Conservation (phyloP, 2,797 vertebrate genomes). For the Enteromius argenteus region DNA sequence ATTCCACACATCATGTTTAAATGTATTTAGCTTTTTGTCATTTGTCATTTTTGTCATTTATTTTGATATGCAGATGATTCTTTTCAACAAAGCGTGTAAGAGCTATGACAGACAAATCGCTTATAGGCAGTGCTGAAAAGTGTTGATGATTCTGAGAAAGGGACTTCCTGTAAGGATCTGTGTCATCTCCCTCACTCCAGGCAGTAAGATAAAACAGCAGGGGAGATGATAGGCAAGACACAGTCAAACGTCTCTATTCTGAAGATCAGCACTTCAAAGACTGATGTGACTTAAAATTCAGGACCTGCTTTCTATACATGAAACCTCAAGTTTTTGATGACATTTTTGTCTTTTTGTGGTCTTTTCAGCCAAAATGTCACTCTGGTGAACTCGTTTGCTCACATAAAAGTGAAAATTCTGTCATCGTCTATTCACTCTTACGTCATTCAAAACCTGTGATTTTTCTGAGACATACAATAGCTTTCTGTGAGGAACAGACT, state of each 20-base stretch:
- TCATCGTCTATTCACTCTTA: not conserved
- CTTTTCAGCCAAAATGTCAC: constrained; percentile 7
- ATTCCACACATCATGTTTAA: not conserved
- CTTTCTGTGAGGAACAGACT: not conserved
- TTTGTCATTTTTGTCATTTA: not conserved
- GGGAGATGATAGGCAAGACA: constrained; percentile 49
- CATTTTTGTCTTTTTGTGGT: not conserved
- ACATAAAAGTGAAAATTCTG: not conserved
- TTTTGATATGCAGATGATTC: constrained; percentile 6
- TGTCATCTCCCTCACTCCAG: constrained; percentile 52
- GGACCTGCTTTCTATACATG: constrained; percentile 12
- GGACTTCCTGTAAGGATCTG: constrained; percentile 49
- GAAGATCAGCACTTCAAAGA: constrained; percentile 58
- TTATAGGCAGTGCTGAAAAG: not conserved
- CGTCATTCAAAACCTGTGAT: not conserved
- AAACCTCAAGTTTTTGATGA: not conserved
- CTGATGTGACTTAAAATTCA: constrained; percentile 47
- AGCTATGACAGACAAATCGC: constrained; percentile 11
- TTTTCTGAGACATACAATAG: not conserved
- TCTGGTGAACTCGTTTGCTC: not conserved
- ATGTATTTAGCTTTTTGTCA: not conserved
- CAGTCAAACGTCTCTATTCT: constrained; percentile 51
- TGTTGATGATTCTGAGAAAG: constrained; percentile 28
- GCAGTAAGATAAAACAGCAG: constrained; percentile 59
- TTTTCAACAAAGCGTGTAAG: not conserved